Percentiles rank a stretch among this genome's conserved stretches.
Conservation (phyloP, 1,140 invertebrate genomes). For the Cydia strobilella region DNA sequence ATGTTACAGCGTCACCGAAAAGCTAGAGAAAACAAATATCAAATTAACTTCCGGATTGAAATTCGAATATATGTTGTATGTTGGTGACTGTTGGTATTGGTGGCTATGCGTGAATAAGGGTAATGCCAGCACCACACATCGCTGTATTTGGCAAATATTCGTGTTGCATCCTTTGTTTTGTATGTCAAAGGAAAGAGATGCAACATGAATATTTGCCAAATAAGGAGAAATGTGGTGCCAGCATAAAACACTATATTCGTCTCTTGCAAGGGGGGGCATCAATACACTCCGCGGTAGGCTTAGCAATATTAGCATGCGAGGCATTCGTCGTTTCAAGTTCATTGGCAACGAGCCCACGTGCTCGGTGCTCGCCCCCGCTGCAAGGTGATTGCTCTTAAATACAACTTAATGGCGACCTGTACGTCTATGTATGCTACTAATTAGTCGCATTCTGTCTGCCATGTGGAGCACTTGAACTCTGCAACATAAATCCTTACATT, state of each 20-base stretch:
- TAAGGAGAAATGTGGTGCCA: no score
- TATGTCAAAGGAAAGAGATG: no score
- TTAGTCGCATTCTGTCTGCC: slow-evolving; percentile 41
- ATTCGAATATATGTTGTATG: no score
- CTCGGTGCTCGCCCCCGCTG: slow-evolving; percentile 62
- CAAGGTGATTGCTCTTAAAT: slow-evolving; percentile 64
- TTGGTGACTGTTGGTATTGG: no score
- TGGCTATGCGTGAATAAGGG: neutral
- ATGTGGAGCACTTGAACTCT: slow-evolving; percentile 20
- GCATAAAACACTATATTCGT: neutral
- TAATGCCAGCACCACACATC: no score
- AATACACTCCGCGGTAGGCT: neutral
- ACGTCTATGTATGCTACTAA: slow-evolving; percentile 44
- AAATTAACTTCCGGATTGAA: no score
- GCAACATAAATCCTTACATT: slow-evolving; percentile 10
- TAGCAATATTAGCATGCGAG: slow-evolving; percentile 50
- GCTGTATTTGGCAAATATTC: no score
- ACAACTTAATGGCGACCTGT: slow-evolving; percentile 42
- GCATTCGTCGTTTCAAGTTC: slow-evolving; percentile 66
- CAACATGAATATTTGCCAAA: no score
- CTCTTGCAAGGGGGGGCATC: neutral
- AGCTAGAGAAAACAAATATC: no score
- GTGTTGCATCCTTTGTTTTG: no score
- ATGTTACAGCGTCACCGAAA: no score
- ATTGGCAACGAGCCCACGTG: slow-evolving; percentile 71